Evolutionary conservation across 2,113 vertebrate genomes (phyloP).

Genomic region (Ciconia stormi): DNA sequence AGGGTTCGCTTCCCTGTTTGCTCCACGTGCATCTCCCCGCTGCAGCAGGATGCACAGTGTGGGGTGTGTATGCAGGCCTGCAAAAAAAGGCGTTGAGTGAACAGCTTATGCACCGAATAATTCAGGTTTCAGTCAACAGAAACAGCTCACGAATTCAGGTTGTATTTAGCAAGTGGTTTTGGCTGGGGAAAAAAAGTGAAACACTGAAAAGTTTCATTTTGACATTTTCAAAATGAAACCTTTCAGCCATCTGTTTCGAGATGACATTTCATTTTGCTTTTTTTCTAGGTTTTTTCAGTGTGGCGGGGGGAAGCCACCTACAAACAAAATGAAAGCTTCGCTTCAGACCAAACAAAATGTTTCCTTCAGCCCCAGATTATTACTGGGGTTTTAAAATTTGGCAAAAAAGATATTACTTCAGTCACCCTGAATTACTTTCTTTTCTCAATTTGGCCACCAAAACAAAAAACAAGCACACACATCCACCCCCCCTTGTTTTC

Average conservation of each 20-base stretch:
- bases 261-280: constrained; percentile 60
- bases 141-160: constrained; percentile 51
- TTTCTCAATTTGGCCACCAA: background rate
- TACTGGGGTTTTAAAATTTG: background rate
- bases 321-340: constrained; percentile 46
- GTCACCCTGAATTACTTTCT: background rate
- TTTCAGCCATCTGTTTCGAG: constrained; percentile 64
- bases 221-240: constrained; percentile 69
- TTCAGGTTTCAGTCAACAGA: constrained; percentile 53
- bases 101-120: background rate
- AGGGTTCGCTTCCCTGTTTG: fast-evolving
- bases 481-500: fast-evolving
- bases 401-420: background rate
- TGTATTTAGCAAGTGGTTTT: constrained; percentile 64
- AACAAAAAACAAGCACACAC: background rate
- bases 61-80: fast-evolving
- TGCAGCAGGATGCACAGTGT: fast-evolving
- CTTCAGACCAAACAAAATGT: constrained; percentile 47
- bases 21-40: fast-evolving
- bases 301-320: constrained; percentile 41
- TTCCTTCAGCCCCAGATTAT: constrained; percentile 19
- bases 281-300: background rate
- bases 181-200: constrained; percentile 38
- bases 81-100: background rate
- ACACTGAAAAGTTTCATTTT: constrained; percentile 62